Evolutionary conservation across 2,113 vertebrate species (phyloP).

Genomic region (Passer montanus): DNA sequence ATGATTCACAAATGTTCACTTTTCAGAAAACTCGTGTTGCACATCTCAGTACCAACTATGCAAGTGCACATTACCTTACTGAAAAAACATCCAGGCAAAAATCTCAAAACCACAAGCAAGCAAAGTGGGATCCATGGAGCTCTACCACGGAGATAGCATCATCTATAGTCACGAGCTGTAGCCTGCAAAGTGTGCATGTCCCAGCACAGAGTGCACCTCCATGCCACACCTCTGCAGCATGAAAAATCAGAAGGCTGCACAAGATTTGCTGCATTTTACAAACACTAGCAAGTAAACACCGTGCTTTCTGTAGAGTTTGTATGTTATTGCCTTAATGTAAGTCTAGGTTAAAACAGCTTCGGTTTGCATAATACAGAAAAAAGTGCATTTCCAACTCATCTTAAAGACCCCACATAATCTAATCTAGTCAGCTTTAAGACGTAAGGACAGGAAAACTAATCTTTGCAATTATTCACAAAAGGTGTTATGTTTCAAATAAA

Average conservation of each 20-base stretch:
- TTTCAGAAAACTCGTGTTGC: neutral
- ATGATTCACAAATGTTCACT: neutral
- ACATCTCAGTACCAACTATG: neutral
- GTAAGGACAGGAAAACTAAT: neutral
- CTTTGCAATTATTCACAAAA: neutral
- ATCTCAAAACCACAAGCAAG: neutral
- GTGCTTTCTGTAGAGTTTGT: neutral
- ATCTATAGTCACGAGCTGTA: neutral
- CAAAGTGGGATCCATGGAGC: neutral
- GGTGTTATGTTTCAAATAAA: neutral
- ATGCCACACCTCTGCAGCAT: neutral
- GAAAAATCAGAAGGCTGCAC: neutral
- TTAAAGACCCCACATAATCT: neutral
- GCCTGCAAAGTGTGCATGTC: neutral
- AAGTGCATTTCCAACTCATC: neutral
- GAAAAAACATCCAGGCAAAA: neutral
- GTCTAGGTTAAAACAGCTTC: neutral
- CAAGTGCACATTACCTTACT: neutral
- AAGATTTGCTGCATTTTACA: neutral
- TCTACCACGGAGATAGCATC: neutral
- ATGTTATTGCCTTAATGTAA: neutral
- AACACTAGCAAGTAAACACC: neutral
- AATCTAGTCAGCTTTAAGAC: neutral
- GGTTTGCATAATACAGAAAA: neutral
- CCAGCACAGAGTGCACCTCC: neutral